Evolutionary conservation across 2,888 invertebrate genomes (phyloP), one percentile per base, ranked within the genome.

Genomic region (Autographa pulchrina): DNA sequence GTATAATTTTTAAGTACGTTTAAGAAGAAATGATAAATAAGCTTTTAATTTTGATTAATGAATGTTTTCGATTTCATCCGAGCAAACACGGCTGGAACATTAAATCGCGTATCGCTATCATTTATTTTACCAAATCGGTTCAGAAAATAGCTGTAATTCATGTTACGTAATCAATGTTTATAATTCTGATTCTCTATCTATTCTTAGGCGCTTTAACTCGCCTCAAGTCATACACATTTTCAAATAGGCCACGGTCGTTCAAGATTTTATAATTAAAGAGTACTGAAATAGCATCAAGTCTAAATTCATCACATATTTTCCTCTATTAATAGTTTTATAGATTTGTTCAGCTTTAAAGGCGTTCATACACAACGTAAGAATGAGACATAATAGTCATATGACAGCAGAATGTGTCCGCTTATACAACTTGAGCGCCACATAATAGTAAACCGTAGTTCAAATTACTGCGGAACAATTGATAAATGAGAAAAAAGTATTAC

Each of bases 231-330:
- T 35, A 70, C 61, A 68, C n/a, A 54, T 65, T 54, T 43, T 60
- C 59, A 76, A 76, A 69, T 68, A 58, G 81, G 79, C 63, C 82
- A 66, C 60, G 60, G 75, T 62, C 65, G 65, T 62, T 68, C 65
- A 68, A 75, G 65, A 72, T 68, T 75, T 75, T 68, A 74, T 75
- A 72, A 68, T 62, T 76, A 65, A n/a, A 68, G 71, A 71, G 43
- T 25, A 70, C 71, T 68, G 56, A 70, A 78, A 74, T 74, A 65
- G 62, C 61, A 13, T 61, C 11, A 59, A 72, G 65, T 72, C 25
- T 71, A 61, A 67, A 68, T 71, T 67, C 8, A 65, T 62, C 67
- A 56, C 61, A 59, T 52, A 54, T 62, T 65, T 52, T 70, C 25
- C 25, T 52, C 62, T 72, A 76, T 70, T 71, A 69, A 76, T 76